Base-by-base conservation (phyloP, 1,140 invertebrate genomes). In the Schlechtendalia chinensis region DNA sequence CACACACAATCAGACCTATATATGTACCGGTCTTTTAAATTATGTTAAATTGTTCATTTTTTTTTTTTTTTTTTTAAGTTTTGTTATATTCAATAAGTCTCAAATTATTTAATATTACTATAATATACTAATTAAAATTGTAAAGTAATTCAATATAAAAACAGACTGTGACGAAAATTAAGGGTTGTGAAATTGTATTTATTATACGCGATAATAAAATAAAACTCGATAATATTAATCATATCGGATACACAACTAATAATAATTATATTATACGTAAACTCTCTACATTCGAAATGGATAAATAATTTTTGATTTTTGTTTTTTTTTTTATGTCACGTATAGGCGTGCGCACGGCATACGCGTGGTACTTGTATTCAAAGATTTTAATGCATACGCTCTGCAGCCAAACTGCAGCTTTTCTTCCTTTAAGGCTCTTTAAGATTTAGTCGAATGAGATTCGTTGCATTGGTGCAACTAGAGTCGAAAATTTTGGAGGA, bases 141-240 rank as follows among this genome's bases (percentile, higher is more conserved):
- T 72, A 72, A 63, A 77, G n/a, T 59, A 45, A 79, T 27, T 61
- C 39, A 79, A 32, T 79, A 39, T 39, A 39, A 39, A 39, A 29
- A 79, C 75, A 79, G 75, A 79, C 75, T 79, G 72, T 59, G 75
- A 79, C 56, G 75, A 63, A 79, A 79, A 79, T 59, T 79, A 79
- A 79, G 75, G 75, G 75, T 79, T 79, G 75, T 79, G 75, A 79
- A 79, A 61, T 61, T 79, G 58, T 79, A 79, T 63, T 79, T 45
- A 79, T 29, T 27, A 79, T 50, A 79, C 50, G 47, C 39, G 56
- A 47, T 63, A 63, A 56, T 4, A 4, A 22, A 22, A 12, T n/a
- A 22, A 72, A 72, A 72, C 47, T 53, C 14, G 17, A 54, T 77
- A 59, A 56, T 59, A 58, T 27, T 77, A 77, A 77, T 77, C 72